Base-by-base conservation (phyloP, 2,113 vertebrate genomes). In the Pterocles burchelli region DNA sequence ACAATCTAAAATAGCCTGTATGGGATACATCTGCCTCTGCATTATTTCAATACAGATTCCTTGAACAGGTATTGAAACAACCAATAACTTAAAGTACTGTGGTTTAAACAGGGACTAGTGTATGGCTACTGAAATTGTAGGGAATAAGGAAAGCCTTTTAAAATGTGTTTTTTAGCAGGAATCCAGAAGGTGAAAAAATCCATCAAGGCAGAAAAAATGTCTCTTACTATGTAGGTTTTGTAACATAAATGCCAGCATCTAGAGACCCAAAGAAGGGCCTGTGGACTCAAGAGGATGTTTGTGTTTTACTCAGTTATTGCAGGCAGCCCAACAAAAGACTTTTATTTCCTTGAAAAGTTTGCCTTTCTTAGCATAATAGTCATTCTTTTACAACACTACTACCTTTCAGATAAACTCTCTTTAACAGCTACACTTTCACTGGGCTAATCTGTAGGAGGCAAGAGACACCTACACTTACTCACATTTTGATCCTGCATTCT, bases 41-140 rank as follows among this genome's bases (percentile, higher is more conserved):
- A 2, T 85, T 93, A 70, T 73, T 94, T 91, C 94, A 88, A 19
- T 61, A 57, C 17, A 19, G 82, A 76, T 34, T 88, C 62, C 57
- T 84, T 63, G 62, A 91, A 31, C 19, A 79, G 81, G 51, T 91
- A 96, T 45, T n/a, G 36, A 94, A 87, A 90, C 65, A 31, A 72
- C 46, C 75, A 51, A 13, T 67, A 90, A 49, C 33, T 33, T 70
- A 5, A 73, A 72, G 49, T 31, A 84, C 10, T 28, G 16, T 31
- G n/a, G 73, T 65, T 92, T 84, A 57, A 80, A 77, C n/a, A 79
- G 49, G 36, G 65, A 83, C 59, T 49, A 87, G 46, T 0, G 0
- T 33, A 73, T 4, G 33, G 49, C 73, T 71, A 65, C 48, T 72
- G 73, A 92, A 75, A 73, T 82, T 9, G 45, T 1, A 80, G 29